Evolutionary conservation across 2,888 invertebrate genomes (phyloP).

Genomic region (Thereva unica): DNA sequence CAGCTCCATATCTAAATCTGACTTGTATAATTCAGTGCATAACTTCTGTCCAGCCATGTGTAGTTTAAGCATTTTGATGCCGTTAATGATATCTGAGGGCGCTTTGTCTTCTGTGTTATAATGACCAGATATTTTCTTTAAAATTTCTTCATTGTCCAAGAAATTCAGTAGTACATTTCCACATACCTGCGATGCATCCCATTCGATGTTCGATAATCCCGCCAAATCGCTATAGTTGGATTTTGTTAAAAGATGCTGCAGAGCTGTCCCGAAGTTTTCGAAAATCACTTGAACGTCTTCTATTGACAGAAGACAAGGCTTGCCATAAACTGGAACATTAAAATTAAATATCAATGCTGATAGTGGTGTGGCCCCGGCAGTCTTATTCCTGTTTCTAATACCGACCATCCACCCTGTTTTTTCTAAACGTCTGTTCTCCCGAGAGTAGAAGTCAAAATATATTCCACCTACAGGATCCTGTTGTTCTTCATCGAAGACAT

Average conservation of each 20-base stretch:
- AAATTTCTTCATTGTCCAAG: constrained; percentile 68
- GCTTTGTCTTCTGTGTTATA: constrained; percentile 73
- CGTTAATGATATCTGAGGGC: constrained; percentile 67
- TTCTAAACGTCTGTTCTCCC: constrained; percentile 60
- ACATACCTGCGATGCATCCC: constrained; percentile 88
- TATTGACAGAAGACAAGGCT: constrained; percentile 74
- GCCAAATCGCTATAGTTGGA: constrained; percentile 82
- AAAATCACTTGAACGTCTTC: constrained; percentile 78
- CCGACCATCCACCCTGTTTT: constrained; percentile 76
- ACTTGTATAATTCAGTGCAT: constrained; percentile 79
- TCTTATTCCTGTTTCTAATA: constrained; percentile 70
- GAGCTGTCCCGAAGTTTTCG: constrained; percentile 81
- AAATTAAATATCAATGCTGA: constrained; percentile 86
- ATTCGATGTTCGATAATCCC: constrained; percentile 86
- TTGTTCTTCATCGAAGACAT: constrained; percentile 67
- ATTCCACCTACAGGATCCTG: constrained; percentile 76
- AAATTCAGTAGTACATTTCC: constrained; percentile 83
- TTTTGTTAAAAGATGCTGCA: constrained; percentile 84
- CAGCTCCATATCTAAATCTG: constrained; percentile 81
- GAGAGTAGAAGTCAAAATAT: constrained; percentile 80
- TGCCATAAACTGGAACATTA: constrained; percentile 65
- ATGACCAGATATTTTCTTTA: constrained; percentile 73
- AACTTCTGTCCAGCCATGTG: constrained; percentile 81
- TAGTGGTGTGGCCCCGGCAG: constrained; percentile 69
- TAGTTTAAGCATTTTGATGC: constrained; percentile 66